Evolutionary conservation across 23 tunicate genomes (phyloP), one percentile per base, ranked within the genome.

Genomic region (Halocynthia roretzi): DNA sequence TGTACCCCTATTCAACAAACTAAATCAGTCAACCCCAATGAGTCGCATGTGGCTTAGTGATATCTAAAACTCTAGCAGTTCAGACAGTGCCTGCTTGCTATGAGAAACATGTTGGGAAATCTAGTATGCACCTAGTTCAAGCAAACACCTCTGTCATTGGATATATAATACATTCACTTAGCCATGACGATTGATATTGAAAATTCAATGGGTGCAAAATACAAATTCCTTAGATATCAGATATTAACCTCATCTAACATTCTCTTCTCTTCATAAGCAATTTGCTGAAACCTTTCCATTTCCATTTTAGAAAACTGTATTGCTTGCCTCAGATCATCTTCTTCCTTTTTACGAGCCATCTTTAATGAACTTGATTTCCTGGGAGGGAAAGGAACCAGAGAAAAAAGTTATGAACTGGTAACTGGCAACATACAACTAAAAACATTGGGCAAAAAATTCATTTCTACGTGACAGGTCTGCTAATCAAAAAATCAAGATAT

Each of bases 261-360:
- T 52, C 70, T 40, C 23, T 71, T 51, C 53, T 80, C 83, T 52
- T 56, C 50, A 15, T 68, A 61, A 20, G 56, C 76, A 10, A 80
- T 9, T 18, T 17, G 18, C 5, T 80, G 51, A 77, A 80, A 80
- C 52, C 83, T 80, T 48, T 80, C 83, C 64, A 54, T 68, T 52
- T 80, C 83, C 76, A 53, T 51, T 69, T 68, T 80, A 8, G 76
- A 68, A 5, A 68, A 80, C 54, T 80, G 58, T 19, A 80, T 68
- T 10, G 83, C 83, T 19, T 21, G 49, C 21, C 53, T 8, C 49
- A 68, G 18, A 80, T 80, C 68, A 10, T 69, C 64, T 15, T 68
- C 62, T n/a, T 80, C 83, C 60, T 50, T 68, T 54, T 80, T 11
- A 8, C 40, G 58, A 7, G 21, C 12, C 23, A n/a, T 68, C 31